Base-by-base conservation (phyloP, 2,113 vertebrate genomes). In the Rhinolophus sinicus region DNA sequence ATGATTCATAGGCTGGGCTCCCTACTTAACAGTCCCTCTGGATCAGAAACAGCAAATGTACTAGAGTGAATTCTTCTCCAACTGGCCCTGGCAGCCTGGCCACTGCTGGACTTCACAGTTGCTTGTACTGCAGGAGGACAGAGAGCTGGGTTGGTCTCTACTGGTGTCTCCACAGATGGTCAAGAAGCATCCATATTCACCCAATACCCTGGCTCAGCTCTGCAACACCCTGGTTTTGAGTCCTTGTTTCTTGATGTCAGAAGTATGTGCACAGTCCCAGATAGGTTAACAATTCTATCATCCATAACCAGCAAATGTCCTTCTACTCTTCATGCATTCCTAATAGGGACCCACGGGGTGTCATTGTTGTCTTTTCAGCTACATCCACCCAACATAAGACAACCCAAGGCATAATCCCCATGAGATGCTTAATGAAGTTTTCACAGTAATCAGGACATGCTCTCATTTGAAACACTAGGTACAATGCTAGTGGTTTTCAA, bases 51-150 rank as follows among this genome's bases (percentile, higher is more conserved):
- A 64, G 33, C 3, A 2, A 13, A 30, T 38, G 0, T 56, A 50
- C 4, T 11, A 33, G 6, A 50, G 22, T 69, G 60, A 80, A 24
- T 60, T 73, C 28, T 72, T 62, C 54, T 58, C 69, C 4, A 58
- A 12, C 11, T 15, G 24, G 16, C 5, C 2, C 60, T 0, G 56
- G 9, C 1, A 35, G 26, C 47, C 58, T 54, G 28, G 12, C 5
- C 35, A 11, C 58, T 18, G 8, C 35, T 60, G 28, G 35, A 47
- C 40, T 54, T 73, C 62, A 67, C 8, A 14, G 3, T 28, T 16
- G 28, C 62, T 58, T 19, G 0, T 18, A n/a, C 33, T 35, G 1
- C 1, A 6, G 16, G 8, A 18, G 4, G 19, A 33, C 35, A 58
- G 1, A 38, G 6, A 58, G 50, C 14, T 50, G 4, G 2, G n/a